Evolutionary conservation across 1,140 invertebrate genomes (phyloP), one percentile per base, ranked within the genome.

Genomic region (Drosophila asahinai): DNA sequence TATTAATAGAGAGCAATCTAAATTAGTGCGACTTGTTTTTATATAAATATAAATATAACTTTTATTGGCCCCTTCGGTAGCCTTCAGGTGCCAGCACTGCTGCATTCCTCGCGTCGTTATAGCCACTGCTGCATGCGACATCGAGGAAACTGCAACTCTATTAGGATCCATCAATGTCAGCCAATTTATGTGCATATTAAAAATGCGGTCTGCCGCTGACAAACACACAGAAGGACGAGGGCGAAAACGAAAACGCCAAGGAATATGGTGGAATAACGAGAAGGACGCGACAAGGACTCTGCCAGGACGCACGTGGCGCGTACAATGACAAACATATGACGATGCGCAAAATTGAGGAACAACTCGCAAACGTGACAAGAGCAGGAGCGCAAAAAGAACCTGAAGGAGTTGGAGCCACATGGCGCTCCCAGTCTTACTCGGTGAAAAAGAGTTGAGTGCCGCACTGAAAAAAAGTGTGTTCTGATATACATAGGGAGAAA

Each of bases 141-240:
- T 66, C 72, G 61, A 36, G 63, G 63, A 63, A 75, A 61, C 64
- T 75, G 74, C 86, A 81, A 84, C 81, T 89, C 86, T 89, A 89
- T 90, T 90, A 90, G 84, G 81, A 89, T 81, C 86, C 81, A 86
- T 90, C 84, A 90, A 89, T 89, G 86, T 86, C 86, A 89, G 64
- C 81, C 86, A 89, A 90, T 90, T 89, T 90, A 89, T 90, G 86
- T 86, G 86, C 84, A 89, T 89, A 89, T 89, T 90, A 89, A 89
- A 87, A 90, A 86, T 90, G 86, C 68, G 84, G 84, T 90, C 84
- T 89, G 86, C 66, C 74, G 83, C 67, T 89, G 84, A 86, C 86
- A 89, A 89, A 87, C 84, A 83, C 77, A 74, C 64, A 45, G 33
- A 11, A 47, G 71, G 48, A 60, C 70, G 70, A 66, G 22, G 7